These are phyloP conservation scores for Dermatophagoides farinae DNA, from an alignment of 1,140 invertebrate genomes.

Conservation along the genomic window DNA sequence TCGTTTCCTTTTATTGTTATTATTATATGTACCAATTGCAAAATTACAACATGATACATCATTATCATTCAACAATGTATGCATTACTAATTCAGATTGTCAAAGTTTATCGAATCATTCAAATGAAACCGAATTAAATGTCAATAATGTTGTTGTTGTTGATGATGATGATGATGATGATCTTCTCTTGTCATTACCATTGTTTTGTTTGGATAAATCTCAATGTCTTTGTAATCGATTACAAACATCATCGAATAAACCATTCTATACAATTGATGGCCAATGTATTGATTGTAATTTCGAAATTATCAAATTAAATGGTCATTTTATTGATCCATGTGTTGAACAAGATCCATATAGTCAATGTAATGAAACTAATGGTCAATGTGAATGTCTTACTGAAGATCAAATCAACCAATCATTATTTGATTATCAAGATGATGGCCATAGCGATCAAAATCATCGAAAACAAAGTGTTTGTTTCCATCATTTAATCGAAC, in stretches of 20 bases:
- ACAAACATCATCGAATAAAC: not conserved
- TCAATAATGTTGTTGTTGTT: no score
- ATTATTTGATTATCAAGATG: no score
- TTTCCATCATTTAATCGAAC: no score
- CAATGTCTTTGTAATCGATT: not conserved
- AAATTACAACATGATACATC: conserved; percentile 47
- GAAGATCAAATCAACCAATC: no score
- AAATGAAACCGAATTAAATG: conserved; percentile 21
- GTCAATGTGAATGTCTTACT: not conserved
- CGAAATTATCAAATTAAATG: not conserved
- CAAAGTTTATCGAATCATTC: conserved; percentile 50
- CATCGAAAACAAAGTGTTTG: no score
- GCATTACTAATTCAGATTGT: conserved; percentile 78
- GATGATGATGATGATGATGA: not conserved
- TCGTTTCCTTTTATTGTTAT: no score
- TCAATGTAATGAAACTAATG: not conserved
- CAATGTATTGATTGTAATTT: not conserved
- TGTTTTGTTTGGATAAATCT: not conserved
- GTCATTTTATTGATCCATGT: not conserved
- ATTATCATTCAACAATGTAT: conserved; percentile 77
- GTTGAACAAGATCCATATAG: not conserved
- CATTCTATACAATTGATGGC: no score
- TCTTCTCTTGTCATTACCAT: not conserved
- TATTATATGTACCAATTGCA: not conserved
- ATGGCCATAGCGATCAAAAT: no score